phyloP scores from a whole-genome alignment of 37 sponge, comb jelly and placozoan genomes.

The Spongia lamella region DNA sequence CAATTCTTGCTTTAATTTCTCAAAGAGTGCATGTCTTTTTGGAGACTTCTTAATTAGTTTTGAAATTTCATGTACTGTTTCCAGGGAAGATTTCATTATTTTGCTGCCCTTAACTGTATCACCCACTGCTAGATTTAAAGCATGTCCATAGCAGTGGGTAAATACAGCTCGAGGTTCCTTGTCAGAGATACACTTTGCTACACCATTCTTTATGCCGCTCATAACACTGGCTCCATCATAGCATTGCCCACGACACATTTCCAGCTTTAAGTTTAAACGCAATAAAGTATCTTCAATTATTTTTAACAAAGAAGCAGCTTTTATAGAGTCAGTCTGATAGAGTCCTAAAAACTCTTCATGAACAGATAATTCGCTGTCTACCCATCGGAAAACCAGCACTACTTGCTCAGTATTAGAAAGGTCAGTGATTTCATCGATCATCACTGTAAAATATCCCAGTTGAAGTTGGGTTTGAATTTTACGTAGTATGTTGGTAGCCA shows the following conservation, averaged over 20 bases:
- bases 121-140: no score
- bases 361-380: no score
- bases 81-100: no score
- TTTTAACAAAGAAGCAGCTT: not conserved
- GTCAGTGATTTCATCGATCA: slow-evolving; percentile 18
- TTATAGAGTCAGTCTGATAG: not conserved
- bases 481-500: not conserved
- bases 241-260: slow-evolving; percentile 59
- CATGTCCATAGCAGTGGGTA: slow-evolving; percentile 73
- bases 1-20: no score
- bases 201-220: slow-evolving; percentile 51
- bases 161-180: slow-evolving; percentile 57
- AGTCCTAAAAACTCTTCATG: no score
- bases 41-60: no score
- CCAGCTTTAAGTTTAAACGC: not conserved
- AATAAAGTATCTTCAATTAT: not conserved
- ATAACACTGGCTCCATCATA: slow-evolving; percentile 57
- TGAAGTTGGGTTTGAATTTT: not conserved
- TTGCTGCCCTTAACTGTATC: no score
- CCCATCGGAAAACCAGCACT: not conserved
- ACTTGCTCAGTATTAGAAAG: not conserved
- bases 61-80: no score
- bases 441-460: not conserved
- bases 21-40: no score
- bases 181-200: slow-evolving; percentile 23